Conservation (phyloP, 2,888 invertebrate genomes). For the Drosophila kokeensis region DNA sequence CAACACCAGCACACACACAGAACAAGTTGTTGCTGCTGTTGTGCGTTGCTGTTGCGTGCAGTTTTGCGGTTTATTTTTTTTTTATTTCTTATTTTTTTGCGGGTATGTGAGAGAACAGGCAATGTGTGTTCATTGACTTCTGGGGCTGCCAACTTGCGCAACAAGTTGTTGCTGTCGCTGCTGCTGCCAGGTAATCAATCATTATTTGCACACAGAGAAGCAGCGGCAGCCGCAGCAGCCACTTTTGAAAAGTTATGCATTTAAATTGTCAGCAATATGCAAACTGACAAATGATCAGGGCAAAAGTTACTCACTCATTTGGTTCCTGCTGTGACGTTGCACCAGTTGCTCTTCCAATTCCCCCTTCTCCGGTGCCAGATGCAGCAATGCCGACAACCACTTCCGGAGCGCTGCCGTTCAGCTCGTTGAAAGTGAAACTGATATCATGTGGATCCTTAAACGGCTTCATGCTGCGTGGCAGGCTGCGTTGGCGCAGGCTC, state of each 20-base stretch:
- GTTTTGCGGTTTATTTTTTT: constrained; percentile 46
- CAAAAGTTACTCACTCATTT: constrained; percentile 78
- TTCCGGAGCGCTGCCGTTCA: constrained; percentile 64
- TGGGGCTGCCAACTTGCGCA: constrained; percentile 63
- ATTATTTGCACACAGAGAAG: constrained; percentile 65
- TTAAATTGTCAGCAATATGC: constrained; percentile 81
- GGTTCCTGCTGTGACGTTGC: constrained; percentile 71
- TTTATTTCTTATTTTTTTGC: background rate
- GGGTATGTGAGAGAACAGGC: constrained; percentile 58
- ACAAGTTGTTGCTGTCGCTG: constrained; percentile 52
- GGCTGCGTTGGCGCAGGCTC: constrained; percentile 82
- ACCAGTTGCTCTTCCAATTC: constrained; percentile 11
- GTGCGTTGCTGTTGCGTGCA: constrained; percentile 60
- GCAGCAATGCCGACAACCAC: constrained; percentile 42
- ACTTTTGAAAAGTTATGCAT: constrained; percentile 69
- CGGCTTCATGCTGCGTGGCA: constrained; percentile 83
- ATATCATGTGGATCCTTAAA: constrained; percentile 83
- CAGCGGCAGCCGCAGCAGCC: constrained; percentile 31
- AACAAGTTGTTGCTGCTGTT: constrained; percentile 61
- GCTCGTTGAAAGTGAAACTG: constrained; percentile 85
- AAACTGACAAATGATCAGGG: constrained; percentile 78
- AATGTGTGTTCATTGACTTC: constrained; percentile 82
- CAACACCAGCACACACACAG: constrained; percentile 44
- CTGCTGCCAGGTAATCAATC: constrained; percentile 74
- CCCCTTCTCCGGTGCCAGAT: constrained; percentile 2